These are phyloP conservation scores for Drosophila santomea DNA, from an alignment of 1,140 invertebrate genomes.

Conservation along the genomic window DNA sequence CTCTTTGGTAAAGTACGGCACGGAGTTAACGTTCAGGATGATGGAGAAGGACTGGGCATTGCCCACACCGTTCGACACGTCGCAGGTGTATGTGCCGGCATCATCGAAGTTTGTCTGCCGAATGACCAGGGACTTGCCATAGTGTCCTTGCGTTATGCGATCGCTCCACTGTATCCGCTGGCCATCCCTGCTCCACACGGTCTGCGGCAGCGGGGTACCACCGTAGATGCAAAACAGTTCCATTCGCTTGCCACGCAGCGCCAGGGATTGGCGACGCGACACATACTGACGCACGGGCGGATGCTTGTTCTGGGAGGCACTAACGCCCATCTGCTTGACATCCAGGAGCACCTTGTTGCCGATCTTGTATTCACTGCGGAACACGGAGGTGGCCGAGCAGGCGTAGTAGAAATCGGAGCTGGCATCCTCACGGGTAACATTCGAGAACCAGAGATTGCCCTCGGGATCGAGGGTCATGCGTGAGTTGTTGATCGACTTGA, in stretches of 20 bases:
- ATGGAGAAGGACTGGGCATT: constrained; percentile 93
- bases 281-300: constrained; percentile 92
- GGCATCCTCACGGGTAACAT: constrained; percentile 94
- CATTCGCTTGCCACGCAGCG: constrained; percentile 91
- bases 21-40: constrained; percentile 91
- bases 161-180: constrained; percentile 88
- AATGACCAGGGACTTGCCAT: constrained; percentile 96
- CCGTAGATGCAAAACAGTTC: constrained; percentile 96
- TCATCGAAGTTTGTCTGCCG: constrained; percentile 94
- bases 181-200: constrained; percentile 94
- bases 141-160: constrained; percentile 93
- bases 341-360: constrained; percentile 93
- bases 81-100: constrained; percentile 94
- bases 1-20: constrained; percentile 96
- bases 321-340: constrained; percentile 91
- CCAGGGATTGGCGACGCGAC: constrained; percentile 93
- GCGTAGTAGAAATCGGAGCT: constrained; percentile 94
- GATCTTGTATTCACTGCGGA: constrained; percentile 95
- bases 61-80: constrained; percentile 95
- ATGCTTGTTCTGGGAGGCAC: constrained; percentile 91
- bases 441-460: constrained; percentile 97
- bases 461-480: constrained; percentile 97
- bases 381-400: constrained; percentile 94
- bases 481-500: constrained; percentile 96
- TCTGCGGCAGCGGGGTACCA: constrained; percentile 93